phyloP scores from a whole-genome alignment of 1,140 invertebrate genomes.

The Drosophila cardini region DNA sequence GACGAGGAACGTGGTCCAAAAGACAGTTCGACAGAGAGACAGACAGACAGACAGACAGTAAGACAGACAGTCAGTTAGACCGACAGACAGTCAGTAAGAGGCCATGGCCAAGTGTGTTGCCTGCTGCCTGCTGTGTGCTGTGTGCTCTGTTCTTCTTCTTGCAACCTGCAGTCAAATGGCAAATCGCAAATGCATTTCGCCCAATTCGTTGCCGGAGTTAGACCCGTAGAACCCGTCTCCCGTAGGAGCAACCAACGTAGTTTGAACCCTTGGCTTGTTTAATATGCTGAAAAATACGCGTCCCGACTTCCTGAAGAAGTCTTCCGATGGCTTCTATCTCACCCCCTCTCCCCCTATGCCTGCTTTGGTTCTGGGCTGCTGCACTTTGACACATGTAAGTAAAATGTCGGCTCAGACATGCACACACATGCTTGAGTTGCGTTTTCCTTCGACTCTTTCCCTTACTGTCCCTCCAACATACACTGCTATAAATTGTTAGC shows the following conservation, averaged over 20 bases:
- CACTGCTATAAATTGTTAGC: background rate
- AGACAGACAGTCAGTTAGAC: constrained; percentile 1
- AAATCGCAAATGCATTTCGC: constrained; percentile 51
- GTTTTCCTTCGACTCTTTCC: background rate
- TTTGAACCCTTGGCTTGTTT: constrained; percentile 71
- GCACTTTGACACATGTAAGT: constrained; percentile 56
- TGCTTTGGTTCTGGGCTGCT: constrained; percentile 38
- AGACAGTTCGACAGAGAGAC: constrained; percentile 4
- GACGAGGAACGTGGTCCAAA: constrained; percentile 54
- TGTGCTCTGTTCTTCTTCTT: background rate
- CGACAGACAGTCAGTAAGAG: constrained; percentile 7
- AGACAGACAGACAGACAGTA: constrained; percentile 17
- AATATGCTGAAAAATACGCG: constrained; percentile 82
- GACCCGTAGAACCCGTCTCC: constrained; percentile 18
- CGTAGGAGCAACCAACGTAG: constrained; percentile 2
- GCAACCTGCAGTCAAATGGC: constrained; percentile 28
- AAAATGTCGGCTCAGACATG: constrained; percentile 46
- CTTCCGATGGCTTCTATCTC: constrained; percentile 35
- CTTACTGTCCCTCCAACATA: background rate
- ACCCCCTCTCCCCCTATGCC: constrained; percentile 17
- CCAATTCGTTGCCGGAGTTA: constrained; percentile 36
- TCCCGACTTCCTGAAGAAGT: constrained; percentile 66
- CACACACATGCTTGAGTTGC: constrained; percentile 24
- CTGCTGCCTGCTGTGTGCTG: background rate
- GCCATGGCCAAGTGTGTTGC: constrained; percentile 35